Percentiles rank a stretch among this genome's conserved stretches.
These are phyloP conservation scores for Catharus ustulatus DNA, from an alignment of 2,797 vertebrate species.

Conservation along the genomic window DNA sequence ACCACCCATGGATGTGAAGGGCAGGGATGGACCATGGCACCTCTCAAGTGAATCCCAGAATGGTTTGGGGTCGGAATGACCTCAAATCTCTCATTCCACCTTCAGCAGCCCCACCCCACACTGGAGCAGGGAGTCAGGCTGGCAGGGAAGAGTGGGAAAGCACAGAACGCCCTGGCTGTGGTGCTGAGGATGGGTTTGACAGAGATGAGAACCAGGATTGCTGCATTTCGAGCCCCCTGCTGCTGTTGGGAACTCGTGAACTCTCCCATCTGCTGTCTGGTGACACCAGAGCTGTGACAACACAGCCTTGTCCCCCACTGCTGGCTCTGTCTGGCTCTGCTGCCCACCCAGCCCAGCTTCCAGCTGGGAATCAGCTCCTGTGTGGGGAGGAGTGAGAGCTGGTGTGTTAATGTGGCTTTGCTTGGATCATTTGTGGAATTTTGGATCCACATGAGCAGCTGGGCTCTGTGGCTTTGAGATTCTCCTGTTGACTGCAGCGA, in stretches of 20 bases:
- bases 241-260: background rate
- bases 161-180: accelerated
- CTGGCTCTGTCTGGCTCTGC: background rate
- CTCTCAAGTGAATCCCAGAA: background rate
- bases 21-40: accelerated
- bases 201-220: background rate
- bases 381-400: accelerated
- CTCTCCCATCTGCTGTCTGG: constrained; percentile 14
- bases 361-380: background rate
- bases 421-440: accelerated
- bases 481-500: accelerated
- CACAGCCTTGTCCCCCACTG: background rate
- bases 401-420: accelerated
- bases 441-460: accelerated
- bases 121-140: background rate
- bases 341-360: background rate
- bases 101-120: background rate
- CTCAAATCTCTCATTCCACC: background rate
- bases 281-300: background rate
- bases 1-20: background rate
- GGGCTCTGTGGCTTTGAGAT: accelerated
- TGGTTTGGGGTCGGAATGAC: background rate
- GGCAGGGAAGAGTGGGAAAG: background rate
- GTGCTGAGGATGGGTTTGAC: accelerated
- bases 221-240: background rate